Conservation (phyloP, 2,113 vertebrate species). For the Quiscalus mexicanus region DNA sequence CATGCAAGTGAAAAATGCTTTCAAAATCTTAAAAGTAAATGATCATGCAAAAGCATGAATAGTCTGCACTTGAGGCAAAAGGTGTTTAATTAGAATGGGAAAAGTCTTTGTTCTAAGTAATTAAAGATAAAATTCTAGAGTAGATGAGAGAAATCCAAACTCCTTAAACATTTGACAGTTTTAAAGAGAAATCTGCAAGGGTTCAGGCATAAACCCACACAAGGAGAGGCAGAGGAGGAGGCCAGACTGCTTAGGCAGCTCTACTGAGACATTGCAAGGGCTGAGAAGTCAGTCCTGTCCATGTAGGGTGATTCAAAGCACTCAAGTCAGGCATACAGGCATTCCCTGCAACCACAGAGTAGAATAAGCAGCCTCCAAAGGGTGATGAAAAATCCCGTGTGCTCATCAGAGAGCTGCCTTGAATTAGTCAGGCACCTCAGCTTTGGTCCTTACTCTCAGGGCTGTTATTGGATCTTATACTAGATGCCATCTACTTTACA, state of each 20-base stretch:
- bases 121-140: not conserved
- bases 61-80: not conserved
- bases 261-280: not conserved
- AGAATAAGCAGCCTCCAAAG: not conserved
- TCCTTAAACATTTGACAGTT: not conserved
- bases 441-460: not conserved
- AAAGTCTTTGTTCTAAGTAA: conserved; percentile 37
- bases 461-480: not conserved
- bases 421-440: not conserved
- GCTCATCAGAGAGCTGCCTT: not conserved
- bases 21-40: conserved; percentile 11
- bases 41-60: not conserved
- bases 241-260: not conserved
- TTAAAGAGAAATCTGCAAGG: not conserved
- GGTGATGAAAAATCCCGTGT: not conserved
- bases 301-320: not conserved
- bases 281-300: not conserved
- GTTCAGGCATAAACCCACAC: not conserved
- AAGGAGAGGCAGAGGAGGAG: not conserved
- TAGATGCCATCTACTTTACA: not conserved
- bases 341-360: not conserved
- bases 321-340: not conserved
- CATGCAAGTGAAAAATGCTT: not conserved
- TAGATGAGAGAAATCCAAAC: not conserved
- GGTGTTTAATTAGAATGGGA: conserved; percentile 1